These are phyloP conservation scores for Endomychus coccineus DNA, from an alignment of 2,888 invertebrate genomes.

Conservation along the genomic window DNA sequence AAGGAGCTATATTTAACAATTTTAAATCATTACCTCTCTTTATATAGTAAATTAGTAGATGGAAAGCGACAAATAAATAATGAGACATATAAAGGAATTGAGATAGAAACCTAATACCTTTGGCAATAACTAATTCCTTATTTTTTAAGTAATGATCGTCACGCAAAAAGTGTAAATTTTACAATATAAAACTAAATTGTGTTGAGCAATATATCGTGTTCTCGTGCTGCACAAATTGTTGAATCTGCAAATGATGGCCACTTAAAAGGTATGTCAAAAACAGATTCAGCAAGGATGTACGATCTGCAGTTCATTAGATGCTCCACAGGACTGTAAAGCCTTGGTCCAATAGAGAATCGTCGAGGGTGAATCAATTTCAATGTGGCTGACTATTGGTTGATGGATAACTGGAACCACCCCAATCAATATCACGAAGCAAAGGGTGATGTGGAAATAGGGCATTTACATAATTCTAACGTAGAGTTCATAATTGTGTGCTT, in stretches of 20 bases:
- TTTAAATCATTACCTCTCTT: no score
- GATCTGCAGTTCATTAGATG: conserved; percentile 6
- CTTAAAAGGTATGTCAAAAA: conserved; percentile 30
- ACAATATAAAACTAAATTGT: no score
- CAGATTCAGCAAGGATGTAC: conserved; percentile 22
- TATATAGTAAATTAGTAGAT: no score
- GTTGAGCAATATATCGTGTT: no score
- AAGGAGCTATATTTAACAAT: no score
- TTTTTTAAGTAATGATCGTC: no score
- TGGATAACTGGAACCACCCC: conserved; percentile 8
- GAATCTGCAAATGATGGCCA: conserved; percentile 35
- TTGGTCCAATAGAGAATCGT: conserved; percentile 2
- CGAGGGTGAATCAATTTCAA: conserved; percentile 11
- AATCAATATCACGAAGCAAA: conserved; percentile 4
- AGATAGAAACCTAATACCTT: no score
- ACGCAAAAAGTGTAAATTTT: no score
- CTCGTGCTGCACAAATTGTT: no score
- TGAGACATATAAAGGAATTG: no score
- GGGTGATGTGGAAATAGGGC: not conserved
- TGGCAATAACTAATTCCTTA: no score
- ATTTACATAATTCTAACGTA: not conserved
- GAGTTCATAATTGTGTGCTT: not conserved
- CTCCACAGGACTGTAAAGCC: conserved; percentile 11
- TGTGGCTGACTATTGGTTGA: conserved; percentile 19
- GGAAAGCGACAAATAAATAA: no score